Conservation (phyloP, 92 coral and sea anemone species). For the Micromussa lordhowensis region DNA sequence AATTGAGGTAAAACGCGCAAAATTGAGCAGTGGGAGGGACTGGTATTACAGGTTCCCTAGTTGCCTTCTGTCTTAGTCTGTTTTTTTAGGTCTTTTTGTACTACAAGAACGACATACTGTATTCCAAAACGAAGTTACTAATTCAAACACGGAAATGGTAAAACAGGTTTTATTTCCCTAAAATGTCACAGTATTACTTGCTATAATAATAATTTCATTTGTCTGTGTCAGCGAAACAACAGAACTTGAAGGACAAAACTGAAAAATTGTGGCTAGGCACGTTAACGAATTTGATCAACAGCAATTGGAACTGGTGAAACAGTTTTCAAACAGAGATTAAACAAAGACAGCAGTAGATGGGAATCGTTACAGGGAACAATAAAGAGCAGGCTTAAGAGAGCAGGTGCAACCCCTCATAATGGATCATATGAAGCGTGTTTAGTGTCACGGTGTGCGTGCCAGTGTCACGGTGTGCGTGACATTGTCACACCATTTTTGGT, state of each 20-base stretch:
- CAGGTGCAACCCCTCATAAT: neutral
- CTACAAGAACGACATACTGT: neutral
- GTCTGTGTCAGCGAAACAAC: neutral
- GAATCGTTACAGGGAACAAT: too few species aligned
- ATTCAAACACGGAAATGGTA: neutral
- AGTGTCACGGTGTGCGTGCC: neutral
- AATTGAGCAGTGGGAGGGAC: too few species aligned
- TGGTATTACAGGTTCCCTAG: neutral
- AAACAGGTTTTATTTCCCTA: conserved; percentile 21
- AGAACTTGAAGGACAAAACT: neutral
- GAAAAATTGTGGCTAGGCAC: neutral
- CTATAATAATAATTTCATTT: neutral
- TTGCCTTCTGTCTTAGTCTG: neutral
- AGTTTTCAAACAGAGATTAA: too few species aligned
- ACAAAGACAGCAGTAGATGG: too few species aligned
- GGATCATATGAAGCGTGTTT: neutral
- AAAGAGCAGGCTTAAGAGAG: neutral
- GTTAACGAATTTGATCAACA: neutral
- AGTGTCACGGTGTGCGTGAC: too few species aligned
- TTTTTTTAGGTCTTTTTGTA: too few species aligned
- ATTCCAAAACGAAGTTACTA: neutral
- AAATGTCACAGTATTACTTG: neutral
- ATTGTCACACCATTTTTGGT: neutral
- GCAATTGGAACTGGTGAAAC: neutral
- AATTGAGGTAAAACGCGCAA: too few species aligned